These are phyloP conservation scores for Saccopteryx leptura DNA, from an alignment of 2,113 vertebrate genomes.

Conservation along the genomic window DNA sequence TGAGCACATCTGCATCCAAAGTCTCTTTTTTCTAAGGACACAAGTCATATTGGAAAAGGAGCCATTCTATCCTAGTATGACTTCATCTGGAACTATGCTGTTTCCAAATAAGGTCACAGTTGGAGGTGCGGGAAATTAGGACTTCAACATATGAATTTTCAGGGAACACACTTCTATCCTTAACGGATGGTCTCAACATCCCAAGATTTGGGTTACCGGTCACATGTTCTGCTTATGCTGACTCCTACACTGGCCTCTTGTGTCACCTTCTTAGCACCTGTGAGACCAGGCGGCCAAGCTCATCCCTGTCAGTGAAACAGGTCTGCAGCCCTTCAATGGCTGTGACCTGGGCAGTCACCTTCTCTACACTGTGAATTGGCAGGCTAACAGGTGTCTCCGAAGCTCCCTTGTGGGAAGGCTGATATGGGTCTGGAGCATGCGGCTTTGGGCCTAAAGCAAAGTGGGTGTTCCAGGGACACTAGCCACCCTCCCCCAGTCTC, in stretches of 20 bases:
- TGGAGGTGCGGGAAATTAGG: not conserved
- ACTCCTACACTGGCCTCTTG: not conserved
- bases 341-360: not conserved
- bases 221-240: not conserved
- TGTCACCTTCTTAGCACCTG: not conserved
- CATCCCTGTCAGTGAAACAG: not conserved
- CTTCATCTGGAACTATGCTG: not conserved
- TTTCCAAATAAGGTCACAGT: slow-evolving; percentile 43
- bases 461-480: not conserved
- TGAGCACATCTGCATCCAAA: not conserved
- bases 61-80: not conserved
- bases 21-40: slow-evolving; percentile 14
- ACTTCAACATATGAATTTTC: not conserved
- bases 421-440: rapidly evolving
- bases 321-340: not conserved
- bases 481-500: not conserved
- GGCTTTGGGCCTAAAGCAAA: not conserved
- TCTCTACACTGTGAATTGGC: not conserved
- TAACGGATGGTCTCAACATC: not conserved
- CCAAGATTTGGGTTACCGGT: not conserved
- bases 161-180: not conserved
- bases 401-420: not conserved
- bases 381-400: not conserved
- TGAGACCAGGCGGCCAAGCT: not conserved
- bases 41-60: not conserved